These are phyloP conservation scores for Microctonus hyperodae DNA, from an alignment of 2,888 invertebrate genomes.

Conservation along the genomic window DNA sequence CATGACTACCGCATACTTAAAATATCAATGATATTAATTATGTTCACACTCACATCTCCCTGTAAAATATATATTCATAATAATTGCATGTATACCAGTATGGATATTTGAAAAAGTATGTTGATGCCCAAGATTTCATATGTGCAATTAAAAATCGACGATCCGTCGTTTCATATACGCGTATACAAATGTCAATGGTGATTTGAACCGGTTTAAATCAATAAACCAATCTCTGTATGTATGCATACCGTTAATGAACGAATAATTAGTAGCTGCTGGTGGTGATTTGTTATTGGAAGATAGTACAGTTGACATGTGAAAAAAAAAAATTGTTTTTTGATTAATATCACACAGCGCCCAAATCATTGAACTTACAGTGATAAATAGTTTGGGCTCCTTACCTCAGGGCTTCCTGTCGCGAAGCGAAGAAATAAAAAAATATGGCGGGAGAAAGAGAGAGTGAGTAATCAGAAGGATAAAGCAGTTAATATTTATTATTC, in stretches of 20 bases:
- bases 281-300: slow-evolving; percentile 15
- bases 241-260: slow-evolving; percentile 44
- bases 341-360: slow-evolving; percentile 26
- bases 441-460: neutral
- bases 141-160: slow-evolving; percentile 35
- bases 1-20: slow-evolving; percentile 33
- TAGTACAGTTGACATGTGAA: slow-evolving; percentile 6
- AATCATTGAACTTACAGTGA: slow-evolving; percentile 14
- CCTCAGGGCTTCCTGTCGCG: neutral
- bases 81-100: slow-evolving; percentile 30
- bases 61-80: neutral
- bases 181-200: slow-evolving; percentile 9
- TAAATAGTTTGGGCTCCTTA: slow-evolving; percentile 10
- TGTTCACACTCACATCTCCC: slow-evolving; percentile 4
- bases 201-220: slow-evolving; percentile 44
- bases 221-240: slow-evolving; percentile 42
- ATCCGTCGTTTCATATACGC: slow-evolving; percentile 31
- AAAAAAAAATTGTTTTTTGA: slow-evolving; percentile 31
- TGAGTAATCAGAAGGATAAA: neutral
- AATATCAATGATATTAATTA: slow-evolving; percentile 45
- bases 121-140: slow-evolving; percentile 13
- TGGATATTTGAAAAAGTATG: slow-evolving; percentile 24
- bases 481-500: neutral
- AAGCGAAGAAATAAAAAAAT: neutral
- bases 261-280: slow-evolving; percentile 46